Evolutionary conservation across 2,797 vertebrate genomes (phyloP), one percentile per base, ranked within the genome.

Genomic region (Gadopsis bispinosus): DNA sequence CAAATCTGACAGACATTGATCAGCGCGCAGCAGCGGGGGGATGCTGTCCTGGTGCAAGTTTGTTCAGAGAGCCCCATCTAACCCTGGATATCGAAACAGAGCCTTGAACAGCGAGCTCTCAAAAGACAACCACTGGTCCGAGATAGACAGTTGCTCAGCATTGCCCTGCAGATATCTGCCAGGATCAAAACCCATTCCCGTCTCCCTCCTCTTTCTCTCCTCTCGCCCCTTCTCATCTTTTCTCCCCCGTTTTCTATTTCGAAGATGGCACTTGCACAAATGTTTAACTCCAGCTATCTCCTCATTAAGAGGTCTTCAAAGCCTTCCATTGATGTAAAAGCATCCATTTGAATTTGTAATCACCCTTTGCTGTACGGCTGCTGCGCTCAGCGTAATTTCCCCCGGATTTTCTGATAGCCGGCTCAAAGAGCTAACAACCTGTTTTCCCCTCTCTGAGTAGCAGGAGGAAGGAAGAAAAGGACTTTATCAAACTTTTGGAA

Each of bases 291-390:
- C 87, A 87, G 94, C 96, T 93, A 95, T 96, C 93, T 92, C 94
- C 96, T 98, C 96, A 96, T 97, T 97, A 97, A 96, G 95, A 92
- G 91, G 92, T 93, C 94, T 96, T 95, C 93, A 96, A 97, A 95
- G 95, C 87, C 83, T 94, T 85, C 94, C 94, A 95, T 95, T 97
- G 96, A 97, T 96, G 96, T 95, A 96, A 96, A 97, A 95, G 95
- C 96, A 93, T 92, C 95, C 94, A 95, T 97, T 96, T 97, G 94
- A 96, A 97, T 97, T 95, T 95, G 96, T 97, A 96, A 97, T 97
- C 95, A 94, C 92, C 93, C 94, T 92, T 93, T 86, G 79, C 87
- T 77, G 90, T 88, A 84, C 89, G 75, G 93, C 92, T 95, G 94
- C 87, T 95, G 92, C 83, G 95, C 96, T 96, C 95, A 95, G 90